These are phyloP conservation scores for Dasypus novemcinctus DNA, from an alignment of 2,113 vertebrate species.

Conservation along the genomic window DNA sequence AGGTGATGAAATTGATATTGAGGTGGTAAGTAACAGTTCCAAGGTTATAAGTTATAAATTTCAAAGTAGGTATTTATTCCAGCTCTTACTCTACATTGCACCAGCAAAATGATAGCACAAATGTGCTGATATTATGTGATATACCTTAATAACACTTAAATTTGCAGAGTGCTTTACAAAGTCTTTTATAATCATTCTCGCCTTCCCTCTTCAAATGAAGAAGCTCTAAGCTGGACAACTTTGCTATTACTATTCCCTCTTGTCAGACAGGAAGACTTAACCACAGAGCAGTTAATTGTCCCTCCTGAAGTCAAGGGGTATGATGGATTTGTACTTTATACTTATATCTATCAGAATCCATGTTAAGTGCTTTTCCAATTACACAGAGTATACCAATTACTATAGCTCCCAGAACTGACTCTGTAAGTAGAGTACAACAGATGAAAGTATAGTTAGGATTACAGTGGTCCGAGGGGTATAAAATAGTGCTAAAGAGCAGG, in stretches of 20 bases:
- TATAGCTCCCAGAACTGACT: neutral
- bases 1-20: neutral
- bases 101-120: neutral
- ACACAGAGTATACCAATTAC: neutral
- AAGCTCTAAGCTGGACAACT: neutral
- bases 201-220: neutral
- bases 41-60: neutral
- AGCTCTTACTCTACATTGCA: neutral
- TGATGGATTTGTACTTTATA: neutral
- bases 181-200: neutral
- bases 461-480: neutral
- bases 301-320: neutral
- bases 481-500: neutral
- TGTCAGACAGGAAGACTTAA: neutral
- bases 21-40: neutral
- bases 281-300: neutral
- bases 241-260: neutral
- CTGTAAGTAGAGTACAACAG: neutral
- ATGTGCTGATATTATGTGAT: neutral
- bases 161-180: neutral
- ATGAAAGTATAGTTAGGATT: no score
- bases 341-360: neutral
- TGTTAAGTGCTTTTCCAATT: neutral
- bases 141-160: neutral
- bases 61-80: neutral